Evolutionary conservation across 2,888 invertebrate genomes (phyloP), one percentile per base, ranked within the genome.

Genomic region (Drosophila eohydei): DNA sequence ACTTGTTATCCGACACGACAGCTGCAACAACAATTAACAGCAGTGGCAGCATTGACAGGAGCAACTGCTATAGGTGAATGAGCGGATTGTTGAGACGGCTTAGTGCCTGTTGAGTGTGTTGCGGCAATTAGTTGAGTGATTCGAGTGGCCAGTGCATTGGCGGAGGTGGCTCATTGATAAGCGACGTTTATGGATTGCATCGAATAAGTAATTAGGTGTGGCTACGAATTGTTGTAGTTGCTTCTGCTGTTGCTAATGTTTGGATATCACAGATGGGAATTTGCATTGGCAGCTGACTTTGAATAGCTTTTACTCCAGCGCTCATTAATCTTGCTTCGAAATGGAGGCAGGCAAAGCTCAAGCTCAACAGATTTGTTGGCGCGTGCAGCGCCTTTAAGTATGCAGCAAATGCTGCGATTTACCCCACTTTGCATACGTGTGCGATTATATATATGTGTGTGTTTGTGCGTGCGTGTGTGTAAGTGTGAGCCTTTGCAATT

Each of bases 271-370:
- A 73, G 57, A 48, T 66, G 74, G 51, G 62, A 59, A 72, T 79
- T 74, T 66, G 71, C 73, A 76, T 76, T 76, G 76, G 66, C 67
- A 79, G 64, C 64, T 68, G 78, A 78, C 77, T 78, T 70, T 70
- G 78, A 70, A 78, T 78, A 58, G 78, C 74, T 78, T 78, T 73
- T 68, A 65, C 58, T 66, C 54, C 59, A 73, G 58, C 66, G 78
- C 76, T 78, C 83, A 84, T 84, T 84, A 82, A 87, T 84, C 84
- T 84, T 87, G 77, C 77, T 83, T 86, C 84, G 84, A 72, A 81
- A 59, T 50, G 68, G 44, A 63, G 71, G 71, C 71, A 62, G 75
- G 30, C 57, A 57, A 71, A 50, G 57, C 60, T 60, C 48, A 68
- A 66, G 69, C 74, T 79, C 75, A 71, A 73, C 79, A 83, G 83